Base-by-base conservation (phyloP, 1,140 invertebrate species). In the Cepaea nemoralis region DNA sequence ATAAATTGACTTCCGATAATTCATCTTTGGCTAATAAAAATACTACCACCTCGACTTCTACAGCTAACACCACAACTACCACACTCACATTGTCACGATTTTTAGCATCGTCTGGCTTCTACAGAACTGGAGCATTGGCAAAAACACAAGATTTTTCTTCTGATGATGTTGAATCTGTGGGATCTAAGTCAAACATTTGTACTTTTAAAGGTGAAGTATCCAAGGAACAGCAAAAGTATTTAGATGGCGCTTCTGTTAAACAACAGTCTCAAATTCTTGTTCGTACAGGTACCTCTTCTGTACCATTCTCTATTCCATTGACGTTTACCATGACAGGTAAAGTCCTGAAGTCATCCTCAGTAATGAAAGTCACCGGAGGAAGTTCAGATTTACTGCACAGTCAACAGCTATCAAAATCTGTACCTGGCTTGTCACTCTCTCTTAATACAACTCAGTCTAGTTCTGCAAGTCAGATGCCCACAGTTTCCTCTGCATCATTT, bases 221-320 rank as follows among this genome's bases (percentile, higher is more conserved):
- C 10, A 27, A 2, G 27, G 59, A 63, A 31, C 59, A 63, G 35
- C 37, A 35, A 70, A 16, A 40, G 24, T n/a, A 40, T 40, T 27
- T 27, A 37, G 55, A 77, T 35, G 50, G 63, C 8, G 16, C 14
- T 55, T 63, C 59, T 63, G 33, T 24, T 74, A 45, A 74, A 42
- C 55, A 80, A 59, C 78, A 78, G 33, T 40, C 77, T 22, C 78
- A 80, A 33, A 80, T 80, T 71, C 67, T 80, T 22, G 42, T 80
- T 0, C 55, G 48, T 24, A 55, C 78, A 16, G 69, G 78, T 14
- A 27, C 67, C n/a, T 48, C 78, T 16, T 73, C 78, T 50, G 55
- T 16, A 0, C 78, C 78, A 14, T 71, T 80, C 27, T 71, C 78
- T 8, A 71, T 80, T 16, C 78, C 78, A 10, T 22, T 80, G 10